Evolutionary conservation across 2,888 invertebrate genomes (phyloP), one percentile per base, ranked within the genome.

Genomic region (Idaea biselata): DNA sequence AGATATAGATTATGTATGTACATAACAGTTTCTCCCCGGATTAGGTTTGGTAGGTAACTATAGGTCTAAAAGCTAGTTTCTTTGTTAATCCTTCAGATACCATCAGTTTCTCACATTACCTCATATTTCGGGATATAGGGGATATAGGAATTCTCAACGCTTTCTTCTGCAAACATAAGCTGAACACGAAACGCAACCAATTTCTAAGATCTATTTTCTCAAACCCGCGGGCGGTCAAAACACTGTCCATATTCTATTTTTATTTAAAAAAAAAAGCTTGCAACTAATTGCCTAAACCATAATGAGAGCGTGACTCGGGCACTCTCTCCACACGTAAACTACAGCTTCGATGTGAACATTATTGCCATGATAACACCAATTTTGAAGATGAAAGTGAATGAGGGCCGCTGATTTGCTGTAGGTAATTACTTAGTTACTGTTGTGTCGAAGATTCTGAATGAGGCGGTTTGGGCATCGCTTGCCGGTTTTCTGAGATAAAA

Each of bases 281-380:
- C 44, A 44, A 44, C 11, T 44, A 44, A 44, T 44, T 44, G 44
- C 44, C 44, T 44, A 44, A 44, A 44, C 11, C 67, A 58, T 61
- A 84, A 87, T 71, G 83, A 86, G 86, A 86, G 82, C 88, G 85
- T 86, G 81, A 84, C 85, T 61, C 64, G 60, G 63, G 69, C 64
- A 71, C 81, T 82, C 80, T 80, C 81, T 83, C 66, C 67, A 68
- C 66, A 68, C 58, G 66, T 66, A 65, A 60, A 63, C 62, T 60
- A 63, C 65, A 64, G 64, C 65, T 70, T 72, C 61, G 83, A 83
- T 83, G 44, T 83, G 80, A 72, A 83, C 79, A 82, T 82, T 83
- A 83, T 73, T 62, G 61, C 62, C 59, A 60, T 61, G 18, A 58
- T 60, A 33, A 60, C 31, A 53, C 55, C 31, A 58, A 60, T 62